A percentile compares a stretch with the other conserved stretches of the same genome.
Evolutionary conservation across 2,888 invertebrate species (phyloP).

Genomic region (Netelia melanura): DNA sequence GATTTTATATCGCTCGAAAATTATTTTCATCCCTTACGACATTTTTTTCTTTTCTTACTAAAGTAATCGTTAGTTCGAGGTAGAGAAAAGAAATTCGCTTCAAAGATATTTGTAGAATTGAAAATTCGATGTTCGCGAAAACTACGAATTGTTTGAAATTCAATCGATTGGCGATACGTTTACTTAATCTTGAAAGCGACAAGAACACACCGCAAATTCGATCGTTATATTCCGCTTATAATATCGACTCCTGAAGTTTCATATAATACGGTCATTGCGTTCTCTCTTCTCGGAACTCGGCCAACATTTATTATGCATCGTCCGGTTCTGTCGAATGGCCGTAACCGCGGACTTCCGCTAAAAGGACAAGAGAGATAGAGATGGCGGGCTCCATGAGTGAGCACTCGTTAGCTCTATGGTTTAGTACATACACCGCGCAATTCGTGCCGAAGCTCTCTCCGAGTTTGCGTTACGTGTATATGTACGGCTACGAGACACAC

Average conservation of each 20-base stretch:
- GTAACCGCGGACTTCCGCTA: conserved; percentile 78
- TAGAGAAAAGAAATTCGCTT: no score
- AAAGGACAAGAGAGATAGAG: conserved; percentile 74
- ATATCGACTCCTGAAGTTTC: conserved; percentile 2
- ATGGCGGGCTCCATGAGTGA: conserved; percentile 47
- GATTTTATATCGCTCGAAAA: no score
- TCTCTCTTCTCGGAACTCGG: conserved; percentile 36
- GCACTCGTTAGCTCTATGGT: conserved; percentile 62
- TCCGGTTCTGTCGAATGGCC: conserved; percentile 77
- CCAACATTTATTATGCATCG: conserved; percentile 78
- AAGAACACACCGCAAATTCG: conserved; percentile 23
- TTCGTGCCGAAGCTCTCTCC: conserved; percentile 48
- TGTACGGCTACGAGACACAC: conserved; percentile 37
- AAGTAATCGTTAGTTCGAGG: no score
- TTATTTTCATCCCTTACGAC: no score
- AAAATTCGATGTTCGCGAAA: no score
- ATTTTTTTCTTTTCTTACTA: no score
- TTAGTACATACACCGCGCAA: conserved; percentile 46
- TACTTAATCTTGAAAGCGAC: neutral
- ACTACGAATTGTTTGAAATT: neutral
- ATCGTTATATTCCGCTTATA: conserved; percentile 27
- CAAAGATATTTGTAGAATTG: no score
- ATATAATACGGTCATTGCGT: neutral
- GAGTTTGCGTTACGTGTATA: conserved; percentile 79
- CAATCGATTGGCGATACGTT: neutral